These are phyloP conservation scores for Dolichotis patagonum DNA, from an alignment of 2,113 vertebrate species.

Conservation along the genomic window DNA sequence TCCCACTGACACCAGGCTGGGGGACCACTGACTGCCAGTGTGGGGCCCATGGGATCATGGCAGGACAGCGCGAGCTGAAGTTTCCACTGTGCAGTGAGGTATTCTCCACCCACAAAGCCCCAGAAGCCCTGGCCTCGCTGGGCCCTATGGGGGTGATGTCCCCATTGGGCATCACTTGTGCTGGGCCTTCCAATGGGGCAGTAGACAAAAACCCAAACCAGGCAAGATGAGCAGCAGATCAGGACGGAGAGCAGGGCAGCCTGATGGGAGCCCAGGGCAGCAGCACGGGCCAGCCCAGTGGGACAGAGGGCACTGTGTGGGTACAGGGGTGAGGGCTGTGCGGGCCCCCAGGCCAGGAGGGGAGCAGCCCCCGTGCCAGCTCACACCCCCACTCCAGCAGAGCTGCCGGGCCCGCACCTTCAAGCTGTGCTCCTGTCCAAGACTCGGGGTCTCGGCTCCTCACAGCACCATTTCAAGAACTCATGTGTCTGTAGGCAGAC, in stretches of 20 bases:
- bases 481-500: neutral
- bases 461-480: neutral
- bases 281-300: too few relatives aligned
- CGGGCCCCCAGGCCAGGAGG: too few relatives aligned
- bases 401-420: neutral
- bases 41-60: neutral
- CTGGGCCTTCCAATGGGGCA: neutral
- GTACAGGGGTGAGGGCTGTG: neutral
- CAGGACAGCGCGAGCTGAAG: accelerated
- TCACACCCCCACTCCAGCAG: neutral
- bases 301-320: neutral
- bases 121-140: neutral
- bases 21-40: neutral
- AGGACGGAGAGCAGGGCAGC: too few relatives aligned
- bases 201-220: neutral
- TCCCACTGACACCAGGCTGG: neutral
- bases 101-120: neutral
- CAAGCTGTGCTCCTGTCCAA: neutral
- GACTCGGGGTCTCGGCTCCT: neutral
- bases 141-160: neutral
- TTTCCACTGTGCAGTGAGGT: neutral
- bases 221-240: neutral
- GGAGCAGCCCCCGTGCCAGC: too few relatives aligned
- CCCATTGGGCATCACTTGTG: neutral
- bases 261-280: neutral